Base-by-base conservation (phyloP, 2,888 invertebrate species). In the Choreutis nemorana region DNA sequence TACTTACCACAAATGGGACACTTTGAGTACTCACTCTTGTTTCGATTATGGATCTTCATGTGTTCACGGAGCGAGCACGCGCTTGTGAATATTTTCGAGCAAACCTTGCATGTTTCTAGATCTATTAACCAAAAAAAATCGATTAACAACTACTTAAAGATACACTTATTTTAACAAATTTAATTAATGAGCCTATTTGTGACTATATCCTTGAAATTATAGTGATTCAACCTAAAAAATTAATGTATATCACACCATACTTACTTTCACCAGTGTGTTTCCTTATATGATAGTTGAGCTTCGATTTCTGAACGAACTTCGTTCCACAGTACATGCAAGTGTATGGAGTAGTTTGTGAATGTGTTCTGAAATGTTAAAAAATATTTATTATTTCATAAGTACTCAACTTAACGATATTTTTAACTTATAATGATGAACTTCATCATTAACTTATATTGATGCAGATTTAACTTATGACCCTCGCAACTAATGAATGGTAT, bases 191-290 rank as follows among this genome's bases (percentile, higher is more conserved):
- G n/a, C n/a, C n/a, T n/a, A n/a, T n/a, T n/a, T n/a, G n/a, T n/a
- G n/a, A n/a, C n/a, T n/a, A n/a, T n/a, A n/a, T n/a, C n/a, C n/a
- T n/a, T n/a, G n/a, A n/a, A n/a, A n/a, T n/a, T n/a, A n/a, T n/a
- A n/a, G n/a, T n/a, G n/a, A n/a, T n/a, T n/a, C 8, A 18, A 18
- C 5, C 18, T 18, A 18, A 18, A 18, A 18, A 8, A 18, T 5
- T 6, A 6, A 6, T 18, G 18, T 18, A 8, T 18, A 18, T 18
- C 8, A 18, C 18, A 18, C 29, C 8, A 15, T 23, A 70, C 64
- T 67, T 40, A 78, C 82, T 81, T 50, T 82, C 81, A 13, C 82
- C 82, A 0, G 82, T 83, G 39, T 83, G 82, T 41, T 72, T 80
- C 18, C 82, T 52, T 18, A 81, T 73, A 42, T 83, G 83, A 40